Percentiles rank a stretch among this genome's conserved stretches.
phyloP scores from a whole-genome alignment of 2,797 vertebrate species.

The Synanceia verrucosa region DNA sequence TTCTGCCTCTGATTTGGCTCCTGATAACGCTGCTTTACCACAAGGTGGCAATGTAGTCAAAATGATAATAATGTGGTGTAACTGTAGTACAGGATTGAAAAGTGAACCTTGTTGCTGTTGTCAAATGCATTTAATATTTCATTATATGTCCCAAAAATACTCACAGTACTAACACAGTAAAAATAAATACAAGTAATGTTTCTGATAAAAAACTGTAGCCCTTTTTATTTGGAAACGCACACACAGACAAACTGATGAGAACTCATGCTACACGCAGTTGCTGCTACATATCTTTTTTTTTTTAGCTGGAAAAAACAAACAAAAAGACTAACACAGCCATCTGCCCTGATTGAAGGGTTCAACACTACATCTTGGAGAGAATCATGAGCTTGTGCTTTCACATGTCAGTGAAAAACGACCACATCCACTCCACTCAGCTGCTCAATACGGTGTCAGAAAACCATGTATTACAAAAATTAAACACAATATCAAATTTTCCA shows the following conservation, averaged over 20 bases:
- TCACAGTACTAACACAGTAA: slow-evolving; percentile 66
- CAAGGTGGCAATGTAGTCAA: slow-evolving; percentile 71
- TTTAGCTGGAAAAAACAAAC: slow-evolving; percentile 46
- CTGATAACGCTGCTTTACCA: slow-evolving; percentile 52
- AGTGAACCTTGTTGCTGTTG: slow-evolving; percentile 45
- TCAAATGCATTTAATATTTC: slow-evolving; percentile 75
- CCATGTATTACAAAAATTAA: slow-evolving; percentile 65
- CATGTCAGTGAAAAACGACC: slow-evolving; percentile 65
- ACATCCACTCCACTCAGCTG: slow-evolving; percentile 71
- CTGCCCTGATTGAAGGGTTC: slow-evolving; percentile 56
- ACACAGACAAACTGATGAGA: slow-evolving; percentile 69
- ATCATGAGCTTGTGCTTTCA: slow-evolving; percentile 69
- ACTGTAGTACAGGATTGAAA: slow-evolving; percentile 1
- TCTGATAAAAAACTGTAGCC: slow-evolving; percentile 80
- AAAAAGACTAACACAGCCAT: slow-evolving; percentile 47
- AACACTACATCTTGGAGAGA: slow-evolving; percentile 58
- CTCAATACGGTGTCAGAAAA: slow-evolving; percentile 60
- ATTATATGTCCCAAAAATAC: slow-evolving; percentile 42
- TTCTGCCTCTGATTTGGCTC: neutral
- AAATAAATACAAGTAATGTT: slow-evolving; percentile 69
- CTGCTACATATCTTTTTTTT: slow-evolving; percentile 77
- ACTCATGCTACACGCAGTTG: slow-evolving; percentile 80
- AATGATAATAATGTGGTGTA: slow-evolving; percentile 16
- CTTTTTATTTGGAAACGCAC: slow-evolving; percentile 77
- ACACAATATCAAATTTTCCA: slow-evolving; percentile 73